Conservation (phyloP, 2,797 vertebrate genomes). For the Sciurus vulgaris region DNA sequence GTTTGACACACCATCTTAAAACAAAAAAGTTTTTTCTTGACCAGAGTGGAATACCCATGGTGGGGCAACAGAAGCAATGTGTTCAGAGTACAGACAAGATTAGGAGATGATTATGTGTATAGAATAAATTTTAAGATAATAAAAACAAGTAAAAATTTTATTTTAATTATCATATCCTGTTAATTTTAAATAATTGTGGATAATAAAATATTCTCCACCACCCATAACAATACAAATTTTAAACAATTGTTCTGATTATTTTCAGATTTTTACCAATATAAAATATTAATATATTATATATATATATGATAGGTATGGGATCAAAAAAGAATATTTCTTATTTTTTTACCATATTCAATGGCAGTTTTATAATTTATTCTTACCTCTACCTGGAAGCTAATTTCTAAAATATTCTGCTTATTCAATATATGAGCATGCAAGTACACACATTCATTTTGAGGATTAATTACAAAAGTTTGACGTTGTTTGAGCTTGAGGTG, state of each 20-base stretch:
- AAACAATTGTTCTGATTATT: not conserved
- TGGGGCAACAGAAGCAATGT: not conserved
- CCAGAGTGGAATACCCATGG: not conserved
- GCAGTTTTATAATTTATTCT: not conserved
- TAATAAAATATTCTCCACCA: not conserved
- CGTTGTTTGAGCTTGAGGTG: not conserved
- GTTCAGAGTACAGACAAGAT: not conserved
- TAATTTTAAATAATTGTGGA: not conserved
- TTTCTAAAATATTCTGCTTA: not conserved
- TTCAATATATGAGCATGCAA: not conserved
- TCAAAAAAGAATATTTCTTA: not conserved
- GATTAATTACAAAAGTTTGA: not conserved
- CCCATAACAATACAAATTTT: not conserved
- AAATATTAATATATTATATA: not conserved
- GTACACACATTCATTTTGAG: not conserved
- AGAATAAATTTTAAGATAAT: not conserved
- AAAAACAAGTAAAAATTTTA: not conserved
- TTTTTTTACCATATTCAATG: not conserved
- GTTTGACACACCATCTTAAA: not conserved
- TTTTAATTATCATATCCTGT: not conserved
- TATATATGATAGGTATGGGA: not conserved
- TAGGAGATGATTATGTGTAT: not conserved
- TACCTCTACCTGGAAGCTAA: not conserved
- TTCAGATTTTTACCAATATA: not conserved
- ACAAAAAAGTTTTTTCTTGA: not conserved